A percentile compares a stretch with the other conserved stretches of the same genome.
Conservation (phyloP, 2,797 vertebrate genomes). For the Trachops cirrhosus region DNA sequence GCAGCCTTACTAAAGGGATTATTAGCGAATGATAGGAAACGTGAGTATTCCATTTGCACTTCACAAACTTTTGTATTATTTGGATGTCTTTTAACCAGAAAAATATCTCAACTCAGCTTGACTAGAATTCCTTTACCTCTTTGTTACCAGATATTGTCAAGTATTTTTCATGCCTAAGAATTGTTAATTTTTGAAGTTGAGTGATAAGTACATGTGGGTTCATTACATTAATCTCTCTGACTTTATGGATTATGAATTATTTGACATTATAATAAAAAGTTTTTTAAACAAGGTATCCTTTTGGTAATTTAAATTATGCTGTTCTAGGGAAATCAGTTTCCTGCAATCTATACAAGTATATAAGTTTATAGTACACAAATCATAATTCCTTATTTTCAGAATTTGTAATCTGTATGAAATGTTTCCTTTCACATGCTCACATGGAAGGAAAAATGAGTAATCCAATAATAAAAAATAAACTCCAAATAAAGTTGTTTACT, state of each 20-base stretch:
- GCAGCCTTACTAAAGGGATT: constrained; percentile 58
- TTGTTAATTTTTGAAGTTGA: background rate
- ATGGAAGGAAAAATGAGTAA: constrained; percentile 26
- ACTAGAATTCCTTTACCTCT: background rate
- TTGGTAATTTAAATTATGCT: background rate
- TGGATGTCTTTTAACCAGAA: background rate
- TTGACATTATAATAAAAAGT: background rate
- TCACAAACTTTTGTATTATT: constrained; percentile 23
- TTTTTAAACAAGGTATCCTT: background rate
- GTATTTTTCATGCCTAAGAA: background rate
- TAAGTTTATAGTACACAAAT: constrained; percentile 14
- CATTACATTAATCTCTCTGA: background rate
- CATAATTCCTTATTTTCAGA: background rate
- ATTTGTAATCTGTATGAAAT: constrained; percentile 24
- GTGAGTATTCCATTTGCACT: background rate
- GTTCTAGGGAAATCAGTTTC: constrained; percentile 60
- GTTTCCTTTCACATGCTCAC: background rate
- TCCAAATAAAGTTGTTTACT: constrained; percentile 5
- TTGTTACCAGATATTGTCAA: background rate
- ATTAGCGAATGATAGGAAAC: constrained; percentile 62
- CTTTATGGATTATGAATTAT: background rate
- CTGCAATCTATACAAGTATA: background rate
- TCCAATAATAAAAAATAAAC: constrained; percentile 24
- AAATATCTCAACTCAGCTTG: background rate
- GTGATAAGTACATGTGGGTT: background rate